Evolutionary conservation across 2,888 invertebrate genomes (phyloP).

Genomic region (Drosophila buzzatii): DNA sequence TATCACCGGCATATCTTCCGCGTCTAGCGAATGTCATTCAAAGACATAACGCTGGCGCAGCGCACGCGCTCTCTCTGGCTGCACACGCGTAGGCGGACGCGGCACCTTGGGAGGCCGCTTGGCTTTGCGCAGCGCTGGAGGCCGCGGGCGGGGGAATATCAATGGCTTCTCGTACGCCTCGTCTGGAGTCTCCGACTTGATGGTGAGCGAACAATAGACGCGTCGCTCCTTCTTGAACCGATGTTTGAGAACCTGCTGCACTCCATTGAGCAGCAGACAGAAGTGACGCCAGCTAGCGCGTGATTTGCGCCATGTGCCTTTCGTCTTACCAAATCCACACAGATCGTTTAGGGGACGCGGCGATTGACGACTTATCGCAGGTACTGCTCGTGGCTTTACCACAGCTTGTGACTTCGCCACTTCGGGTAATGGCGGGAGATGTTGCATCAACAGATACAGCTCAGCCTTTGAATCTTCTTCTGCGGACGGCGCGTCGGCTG

Average conservation of each 20-base stretch:
- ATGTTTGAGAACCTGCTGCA: conserved; percentile 75
- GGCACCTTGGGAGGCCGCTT: conserved; percentile 40
- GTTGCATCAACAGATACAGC: conserved; percentile 46
- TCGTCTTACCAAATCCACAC: conserved; percentile 50
- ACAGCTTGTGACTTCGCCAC: neutral
- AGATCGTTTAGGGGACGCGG: conserved; percentile 34
- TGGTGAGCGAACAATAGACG: conserved; percentile 57
- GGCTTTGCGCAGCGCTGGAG: conserved; percentile 11
- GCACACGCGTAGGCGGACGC: conserved; percentile 58
- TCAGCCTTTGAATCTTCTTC: conserved; percentile 50
- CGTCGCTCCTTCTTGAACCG: conserved; percentile 78
- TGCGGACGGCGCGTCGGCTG: neutral
- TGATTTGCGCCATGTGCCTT: conserved; percentile 42
- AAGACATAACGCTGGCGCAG: conserved; percentile 77
- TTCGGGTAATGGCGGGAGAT: conserved; percentile 43
- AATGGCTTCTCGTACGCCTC: conserved; percentile 38
- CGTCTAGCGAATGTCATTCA: conserved; percentile 70
- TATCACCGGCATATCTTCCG: neutral
- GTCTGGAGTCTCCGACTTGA: conserved; percentile 53
- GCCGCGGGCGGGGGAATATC: conserved; percentile 59
- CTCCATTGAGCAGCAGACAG: conserved; percentile 64
- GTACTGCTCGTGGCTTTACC: neutral
- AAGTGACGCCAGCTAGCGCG: conserved; percentile 72
- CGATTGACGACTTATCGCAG: neutral
- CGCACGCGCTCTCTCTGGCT: conserved; percentile 77